Conservation (phyloP, 2,113 vertebrate genomes). For the Cochlearius cochlearius region DNA sequence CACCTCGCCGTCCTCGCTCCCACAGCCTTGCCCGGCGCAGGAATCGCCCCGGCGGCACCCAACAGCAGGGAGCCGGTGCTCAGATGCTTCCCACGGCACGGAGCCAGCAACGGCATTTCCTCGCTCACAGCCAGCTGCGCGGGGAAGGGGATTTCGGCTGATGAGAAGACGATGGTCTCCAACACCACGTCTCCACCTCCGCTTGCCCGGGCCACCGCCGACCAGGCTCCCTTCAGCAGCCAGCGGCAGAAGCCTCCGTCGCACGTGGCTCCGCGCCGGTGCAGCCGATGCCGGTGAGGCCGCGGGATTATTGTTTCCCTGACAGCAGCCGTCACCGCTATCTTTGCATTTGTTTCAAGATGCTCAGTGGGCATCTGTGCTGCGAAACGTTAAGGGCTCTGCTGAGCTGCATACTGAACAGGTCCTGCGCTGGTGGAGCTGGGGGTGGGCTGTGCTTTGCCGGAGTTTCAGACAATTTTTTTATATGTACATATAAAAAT, state of each 20-base stretch:
- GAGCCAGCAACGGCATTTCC: background rate
- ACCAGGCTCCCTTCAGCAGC: background rate
- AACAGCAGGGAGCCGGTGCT: background rate
- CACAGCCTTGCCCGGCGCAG: background rate
- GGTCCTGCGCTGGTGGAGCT: background rate
- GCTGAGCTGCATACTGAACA: slow-evolving; percentile 26
- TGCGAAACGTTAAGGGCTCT: background rate
- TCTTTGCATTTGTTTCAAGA: slow-evolving; percentile 51
- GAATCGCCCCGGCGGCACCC: background rate
- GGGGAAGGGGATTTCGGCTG: background rate
- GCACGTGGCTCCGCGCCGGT: background rate
- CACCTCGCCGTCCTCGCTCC: background rate
- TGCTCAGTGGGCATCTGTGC: slow-evolving; percentile 57
- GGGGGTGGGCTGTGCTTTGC: background rate
- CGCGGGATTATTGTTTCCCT: slow-evolving; percentile 27
- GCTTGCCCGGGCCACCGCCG: background rate
- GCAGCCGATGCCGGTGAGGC: background rate
- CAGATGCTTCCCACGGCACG: background rate
- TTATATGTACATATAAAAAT: background rate
- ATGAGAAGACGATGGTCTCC: background rate
- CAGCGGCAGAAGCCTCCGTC: background rate
- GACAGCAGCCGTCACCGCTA: slow-evolving; percentile 30
- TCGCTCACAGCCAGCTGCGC: background rate
- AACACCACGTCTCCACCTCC: background rate
- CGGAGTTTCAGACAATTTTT: background rate